A percentile compares a stretch with the other conserved stretches of the same genome.
phyloP scores from a whole-genome alignment of 2,113 vertebrate genomes.

The Charadrius vociferus region DNA sequence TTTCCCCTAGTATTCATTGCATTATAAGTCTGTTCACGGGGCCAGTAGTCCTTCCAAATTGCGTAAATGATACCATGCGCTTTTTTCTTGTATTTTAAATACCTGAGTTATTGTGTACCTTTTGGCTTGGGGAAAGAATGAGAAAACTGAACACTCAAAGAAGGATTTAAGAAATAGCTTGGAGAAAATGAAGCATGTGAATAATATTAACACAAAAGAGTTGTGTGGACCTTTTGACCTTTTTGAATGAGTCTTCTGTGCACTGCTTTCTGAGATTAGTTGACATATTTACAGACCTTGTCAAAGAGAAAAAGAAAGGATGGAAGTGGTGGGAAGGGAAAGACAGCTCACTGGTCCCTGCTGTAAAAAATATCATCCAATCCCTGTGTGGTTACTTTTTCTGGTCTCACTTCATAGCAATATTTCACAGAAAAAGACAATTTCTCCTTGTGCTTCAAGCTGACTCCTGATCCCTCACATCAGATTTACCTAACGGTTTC shows the following conservation, averaged over 20 bases:
- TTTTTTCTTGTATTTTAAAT: not conserved
- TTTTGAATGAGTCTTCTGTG: slow-evolving; percentile 17
- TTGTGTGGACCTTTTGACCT: slow-evolving; percentile 4
- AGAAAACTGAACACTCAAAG: slow-evolving; percentile 23
- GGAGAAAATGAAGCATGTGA: slow-evolving; percentile 26
- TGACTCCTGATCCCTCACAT: slow-evolving; percentile 29
- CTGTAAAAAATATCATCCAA: slow-evolving; percentile 4
- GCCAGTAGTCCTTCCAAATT: not conserved
- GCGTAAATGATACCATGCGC: not conserved
- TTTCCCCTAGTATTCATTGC: not conserved
- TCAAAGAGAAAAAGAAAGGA: slow-evolving; percentile 61
- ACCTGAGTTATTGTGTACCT: not conserved
- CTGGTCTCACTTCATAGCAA: slow-evolving; percentile 58
- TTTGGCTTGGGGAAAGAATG: not conserved
- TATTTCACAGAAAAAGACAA: slow-evolving; percentile 63
- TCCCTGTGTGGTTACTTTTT: slow-evolving; percentile 9
- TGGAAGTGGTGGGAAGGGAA: slow-evolving; percentile 18
- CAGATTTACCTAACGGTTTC: slow-evolving; percentile 60
- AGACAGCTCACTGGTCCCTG: slow-evolving; percentile 29
- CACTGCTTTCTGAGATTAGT: not conserved
- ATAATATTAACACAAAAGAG: slow-evolving; percentile 26
- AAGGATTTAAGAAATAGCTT: slow-evolving; percentile 21
- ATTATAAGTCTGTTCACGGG: not conserved
- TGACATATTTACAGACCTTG: slow-evolving; percentile 52
- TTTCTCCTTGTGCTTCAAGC: slow-evolving; percentile 38